Percentiles rank a stretch among this genome's conserved stretches.
Conservation (phyloP, 2,888 invertebrate genomes). For the Shargacucullia verbasci region DNA sequence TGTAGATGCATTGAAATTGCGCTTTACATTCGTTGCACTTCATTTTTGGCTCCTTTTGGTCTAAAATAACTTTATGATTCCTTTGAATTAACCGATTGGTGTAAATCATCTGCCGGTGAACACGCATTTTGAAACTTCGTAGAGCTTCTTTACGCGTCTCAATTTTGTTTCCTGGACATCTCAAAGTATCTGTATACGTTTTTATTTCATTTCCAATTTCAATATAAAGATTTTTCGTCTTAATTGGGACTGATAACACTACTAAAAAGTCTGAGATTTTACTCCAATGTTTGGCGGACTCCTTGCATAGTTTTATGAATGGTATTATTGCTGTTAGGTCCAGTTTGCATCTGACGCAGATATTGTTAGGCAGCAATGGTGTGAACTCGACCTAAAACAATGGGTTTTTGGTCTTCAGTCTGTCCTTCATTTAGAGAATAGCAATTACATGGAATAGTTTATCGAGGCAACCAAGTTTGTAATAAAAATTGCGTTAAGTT, state of each 20-base stretch:
- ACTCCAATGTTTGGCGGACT: conserved; percentile 65
- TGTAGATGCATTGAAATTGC: conserved; percentile 42
- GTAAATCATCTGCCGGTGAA: conserved; percentile 19
- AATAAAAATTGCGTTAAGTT: too few relatives aligned
- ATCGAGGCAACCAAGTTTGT: too few relatives aligned
- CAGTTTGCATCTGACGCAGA: conserved; percentile 64
- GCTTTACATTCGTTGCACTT: conserved; percentile 65
- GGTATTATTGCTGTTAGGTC: conserved; percentile 57
- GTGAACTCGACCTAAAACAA: conserved; percentile 76
- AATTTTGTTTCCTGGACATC: conserved; percentile 43
- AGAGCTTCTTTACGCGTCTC: conserved; percentile 44
- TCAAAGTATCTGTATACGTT: conserved; percentile 39
- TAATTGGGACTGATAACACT: conserved; percentile 39
- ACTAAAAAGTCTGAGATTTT: conserved; percentile 55
- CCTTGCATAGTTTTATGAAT: conserved; percentile 64
- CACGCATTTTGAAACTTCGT: conserved; percentile 38
- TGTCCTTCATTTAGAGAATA: conserved; percentile 12
- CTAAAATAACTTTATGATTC: background rate
- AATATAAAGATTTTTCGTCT: conserved; percentile 62
- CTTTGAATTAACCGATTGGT: conserved; percentile 11
- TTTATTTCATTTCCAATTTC: conserved; percentile 47
- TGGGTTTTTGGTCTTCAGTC: conserved; percentile 46
- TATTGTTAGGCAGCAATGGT: conserved; percentile 62
- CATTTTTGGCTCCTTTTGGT: conserved; percentile 26
- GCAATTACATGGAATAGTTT: background rate